A percentile compares a stretch with the other conserved stretches of the same genome.
These are phyloP conservation scores for Agapornis canus DNA, from an alignment of 2,797 vertebrate genomes.

Conservation along the genomic window DNA sequence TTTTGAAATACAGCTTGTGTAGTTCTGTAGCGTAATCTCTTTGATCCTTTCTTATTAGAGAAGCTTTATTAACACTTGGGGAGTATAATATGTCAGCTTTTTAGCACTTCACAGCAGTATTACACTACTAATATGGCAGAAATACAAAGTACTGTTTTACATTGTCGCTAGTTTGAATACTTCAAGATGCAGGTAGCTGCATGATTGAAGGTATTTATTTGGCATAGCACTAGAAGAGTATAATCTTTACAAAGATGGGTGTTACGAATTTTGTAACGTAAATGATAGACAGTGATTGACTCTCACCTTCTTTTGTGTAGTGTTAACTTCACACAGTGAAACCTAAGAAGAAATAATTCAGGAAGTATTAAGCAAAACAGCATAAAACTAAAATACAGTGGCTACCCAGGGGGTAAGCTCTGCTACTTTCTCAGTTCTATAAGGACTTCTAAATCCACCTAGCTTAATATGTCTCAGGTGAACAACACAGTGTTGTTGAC, in stretches of 20 bases:
- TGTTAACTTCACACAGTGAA: neutral
- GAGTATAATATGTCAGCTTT: neutral
- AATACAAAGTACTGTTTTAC: neutral
- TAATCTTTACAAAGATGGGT: neutral
- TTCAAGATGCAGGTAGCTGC: neutral
- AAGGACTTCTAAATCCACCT: neutral
- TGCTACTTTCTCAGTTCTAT: neutral
- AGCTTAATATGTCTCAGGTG: neutral
- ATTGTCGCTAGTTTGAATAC: neutral
- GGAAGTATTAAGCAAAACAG: slow-evolving; percentile 2
- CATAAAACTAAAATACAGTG: neutral
- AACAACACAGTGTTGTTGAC: neutral
- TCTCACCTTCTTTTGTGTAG: neutral
- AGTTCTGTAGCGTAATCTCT: neutral
- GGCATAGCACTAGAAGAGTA: neutral
- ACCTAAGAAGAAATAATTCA: neutral
- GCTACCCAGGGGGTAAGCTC: neutral
- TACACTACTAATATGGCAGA: neutral
- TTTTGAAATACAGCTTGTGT: neutral
- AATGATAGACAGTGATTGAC: neutral
- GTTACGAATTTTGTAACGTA: neutral
- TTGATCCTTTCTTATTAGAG: neutral
- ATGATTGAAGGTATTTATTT: neutral
- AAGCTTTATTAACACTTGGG: neutral
- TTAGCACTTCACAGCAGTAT: neutral